A percentile compares a stretch with the other conserved stretches of the same genome.
Evolutionary conservation across 2,888 invertebrate genomes (phyloP).

Genomic region (Tiphia femorata): DNA sequence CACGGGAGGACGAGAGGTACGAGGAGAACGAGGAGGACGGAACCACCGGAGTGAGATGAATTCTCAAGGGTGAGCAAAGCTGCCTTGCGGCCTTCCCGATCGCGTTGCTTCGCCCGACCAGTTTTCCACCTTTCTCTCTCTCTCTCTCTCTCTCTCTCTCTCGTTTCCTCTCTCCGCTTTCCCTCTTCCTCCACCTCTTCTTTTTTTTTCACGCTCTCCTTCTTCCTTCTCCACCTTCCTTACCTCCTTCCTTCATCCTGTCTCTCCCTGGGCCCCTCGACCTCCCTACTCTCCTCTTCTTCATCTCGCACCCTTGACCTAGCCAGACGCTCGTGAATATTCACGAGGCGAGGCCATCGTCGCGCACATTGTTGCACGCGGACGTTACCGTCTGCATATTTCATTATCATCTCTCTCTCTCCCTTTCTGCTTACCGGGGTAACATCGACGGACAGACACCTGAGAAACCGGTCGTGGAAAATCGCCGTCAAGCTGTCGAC

Average conservation of each 20-base stretch:
- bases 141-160: constrained; percentile 2
- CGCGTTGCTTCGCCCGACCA: too few species aligned
- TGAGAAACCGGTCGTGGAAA: too few species aligned
- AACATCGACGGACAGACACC: too few species aligned
- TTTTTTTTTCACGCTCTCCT: background rate
- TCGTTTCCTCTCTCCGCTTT: background rate
- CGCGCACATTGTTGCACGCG: constrained; percentile 29
- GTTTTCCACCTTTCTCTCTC: background rate
- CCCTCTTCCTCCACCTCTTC: background rate
- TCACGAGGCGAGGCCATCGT: constrained; percentile 20
- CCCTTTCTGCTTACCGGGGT: background rate
- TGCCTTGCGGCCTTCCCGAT: background rate
- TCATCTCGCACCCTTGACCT: constrained; percentile 38
- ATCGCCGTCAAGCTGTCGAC: too few species aligned
- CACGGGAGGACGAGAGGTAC: too few species aligned
- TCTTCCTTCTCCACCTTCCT: background rate
- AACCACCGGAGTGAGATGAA: background rate
- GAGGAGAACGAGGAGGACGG: too few species aligned
- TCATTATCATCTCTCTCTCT: constrained; percentile 6
- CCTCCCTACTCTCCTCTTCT: constrained; percentile 7
- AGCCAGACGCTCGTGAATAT: constrained; percentile 40
- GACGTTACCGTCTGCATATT: constrained; percentile 20
- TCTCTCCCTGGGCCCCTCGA: background rate
- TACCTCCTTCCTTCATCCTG: background rate
- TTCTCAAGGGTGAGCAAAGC: constrained; percentile 9